These are phyloP conservation scores for Sardina pilchardus DNA, from an alignment of 2,113 vertebrate species.

Conservation along the genomic window DNA sequence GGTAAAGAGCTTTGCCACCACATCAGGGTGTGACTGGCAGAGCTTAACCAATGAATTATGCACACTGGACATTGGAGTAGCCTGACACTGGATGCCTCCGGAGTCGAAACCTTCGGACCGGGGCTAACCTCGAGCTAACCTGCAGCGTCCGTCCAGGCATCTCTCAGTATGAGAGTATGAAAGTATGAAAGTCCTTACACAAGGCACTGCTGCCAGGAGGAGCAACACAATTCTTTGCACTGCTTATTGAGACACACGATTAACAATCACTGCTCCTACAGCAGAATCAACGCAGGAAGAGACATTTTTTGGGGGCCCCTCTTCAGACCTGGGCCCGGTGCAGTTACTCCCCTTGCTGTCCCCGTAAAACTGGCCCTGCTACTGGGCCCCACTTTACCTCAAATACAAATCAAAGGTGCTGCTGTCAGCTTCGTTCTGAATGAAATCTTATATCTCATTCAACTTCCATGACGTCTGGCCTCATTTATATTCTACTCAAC, in stretches of 20 bases:
- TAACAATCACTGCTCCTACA: no score
- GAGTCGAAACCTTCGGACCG: not conserved
- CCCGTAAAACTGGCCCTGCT: no score
- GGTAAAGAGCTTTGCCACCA: not conserved
- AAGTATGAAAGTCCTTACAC: not conserved
- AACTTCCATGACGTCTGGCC: constrained; percentile 63
- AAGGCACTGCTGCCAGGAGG: no score
- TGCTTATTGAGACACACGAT: no score
- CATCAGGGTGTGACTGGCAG: not conserved
- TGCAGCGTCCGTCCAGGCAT: not conserved
- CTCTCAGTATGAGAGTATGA: no score
- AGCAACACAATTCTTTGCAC: no score
- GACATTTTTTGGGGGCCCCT: no score
- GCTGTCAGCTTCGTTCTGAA: not conserved
- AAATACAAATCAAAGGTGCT: not conserved
- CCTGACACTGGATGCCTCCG: not conserved
- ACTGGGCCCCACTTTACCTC: not conserved
- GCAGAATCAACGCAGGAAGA: no score
- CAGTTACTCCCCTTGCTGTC: no score
- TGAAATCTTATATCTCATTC: constrained; percentile 62
- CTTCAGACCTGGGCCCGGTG: no score
- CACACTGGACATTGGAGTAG: not conserved
- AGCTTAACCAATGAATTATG: constrained; percentile 1
- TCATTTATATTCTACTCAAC: constrained; percentile 50
- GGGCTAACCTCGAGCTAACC: not conserved